Conservation (phyloP, 37 sponge, comb jelly and placozoan genomes). For the Lycopodina hypogea region DNA sequence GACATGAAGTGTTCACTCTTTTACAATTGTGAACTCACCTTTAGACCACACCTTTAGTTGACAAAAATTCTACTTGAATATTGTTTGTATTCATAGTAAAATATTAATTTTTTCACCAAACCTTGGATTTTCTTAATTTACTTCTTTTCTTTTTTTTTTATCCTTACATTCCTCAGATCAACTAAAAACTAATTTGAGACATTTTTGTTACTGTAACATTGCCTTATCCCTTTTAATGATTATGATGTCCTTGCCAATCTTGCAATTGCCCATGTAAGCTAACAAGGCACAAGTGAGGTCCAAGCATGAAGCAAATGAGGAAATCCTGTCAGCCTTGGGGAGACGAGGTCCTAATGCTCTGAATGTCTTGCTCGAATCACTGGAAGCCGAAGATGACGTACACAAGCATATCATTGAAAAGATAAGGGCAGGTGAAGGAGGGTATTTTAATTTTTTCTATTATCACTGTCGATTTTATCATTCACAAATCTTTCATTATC, state of each 20-base stretch:
- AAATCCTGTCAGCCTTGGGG: conserved; percentile 28
- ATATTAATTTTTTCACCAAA: too few species aligned
- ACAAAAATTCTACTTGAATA: too few species aligned
- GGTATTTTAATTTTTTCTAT: not conserved
- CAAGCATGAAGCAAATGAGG: conserved; percentile 19
- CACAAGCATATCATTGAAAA: conserved; percentile 29
- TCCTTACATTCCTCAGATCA: too few species aligned
- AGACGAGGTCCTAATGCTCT: conserved; percentile 26
- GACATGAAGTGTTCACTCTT: too few species aligned
- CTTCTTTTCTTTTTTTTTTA: too few species aligned
- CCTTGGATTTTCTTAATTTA: too few species aligned
- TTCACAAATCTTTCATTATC: not conserved
- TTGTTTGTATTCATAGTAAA: too few species aligned
- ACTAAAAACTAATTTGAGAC: too few species aligned
- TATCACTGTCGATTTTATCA: not conserved
- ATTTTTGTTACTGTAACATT: too few species aligned
- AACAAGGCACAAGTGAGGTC: not conserved
- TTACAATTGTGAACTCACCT: too few species aligned
- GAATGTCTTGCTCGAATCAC: conserved; percentile 27
- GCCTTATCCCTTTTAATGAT: too few species aligned
- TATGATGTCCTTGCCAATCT: not conserved
- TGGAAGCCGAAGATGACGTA: conserved; percentile 37
- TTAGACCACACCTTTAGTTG: too few species aligned
- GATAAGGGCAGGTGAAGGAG: conserved; percentile 37
- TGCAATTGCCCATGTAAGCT: not conserved